Percentiles rank a stretch among this genome's conserved stretches.
These are phyloP conservation scores for Panorpa germanica DNA, from an alignment of 2,888 invertebrate species.

Conservation along the genomic window DNA sequence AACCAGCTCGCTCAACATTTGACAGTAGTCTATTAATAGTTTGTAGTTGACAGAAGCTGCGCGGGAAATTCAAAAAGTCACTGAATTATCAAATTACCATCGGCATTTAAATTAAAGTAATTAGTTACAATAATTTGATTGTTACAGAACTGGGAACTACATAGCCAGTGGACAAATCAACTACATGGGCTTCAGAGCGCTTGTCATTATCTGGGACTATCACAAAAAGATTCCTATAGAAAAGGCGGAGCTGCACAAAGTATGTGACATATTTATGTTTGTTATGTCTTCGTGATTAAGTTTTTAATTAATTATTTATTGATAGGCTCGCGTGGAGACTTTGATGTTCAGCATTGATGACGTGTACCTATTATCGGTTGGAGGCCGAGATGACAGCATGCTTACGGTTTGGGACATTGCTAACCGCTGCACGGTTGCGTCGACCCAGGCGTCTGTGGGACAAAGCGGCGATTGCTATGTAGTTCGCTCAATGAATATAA, in stretches of 20 bases:
- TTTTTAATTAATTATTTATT: neutral
- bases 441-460: constrained; percentile 35
- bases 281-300: neutral
- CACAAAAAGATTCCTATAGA: constrained; percentile 36
- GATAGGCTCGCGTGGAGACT: constrained; percentile 57
- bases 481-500: constrained; percentile 30
- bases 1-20: too few relatives aligned
- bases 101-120: too few relatives aligned
- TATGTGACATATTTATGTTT: constrained; percentile 12
- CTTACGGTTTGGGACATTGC: constrained; percentile 70
- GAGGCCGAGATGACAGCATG: constrained; percentile 79
- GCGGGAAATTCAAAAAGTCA: too few relatives aligned
- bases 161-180: constrained; percentile 83
- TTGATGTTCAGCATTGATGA: constrained; percentile 69
- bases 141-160: constrained; percentile 58
- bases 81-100: too few relatives aligned
- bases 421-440: constrained; percentile 39
- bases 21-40: too few relatives aligned
- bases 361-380: constrained; percentile 64
- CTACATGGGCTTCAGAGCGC: constrained; percentile 77
- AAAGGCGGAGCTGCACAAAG: constrained; percentile 72
- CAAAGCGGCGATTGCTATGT: constrained; percentile 52
- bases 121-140: too few relatives aligned
- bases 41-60: too few relatives aligned
- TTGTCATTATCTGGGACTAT: constrained; percentile 78